A percentile compares a stretch with the other conserved stretches of the same genome.
These are phyloP conservation scores for Mechanitis mazaeus DNA, from an alignment of 2,888 invertebrate genomes.

Conservation along the genomic window DNA sequence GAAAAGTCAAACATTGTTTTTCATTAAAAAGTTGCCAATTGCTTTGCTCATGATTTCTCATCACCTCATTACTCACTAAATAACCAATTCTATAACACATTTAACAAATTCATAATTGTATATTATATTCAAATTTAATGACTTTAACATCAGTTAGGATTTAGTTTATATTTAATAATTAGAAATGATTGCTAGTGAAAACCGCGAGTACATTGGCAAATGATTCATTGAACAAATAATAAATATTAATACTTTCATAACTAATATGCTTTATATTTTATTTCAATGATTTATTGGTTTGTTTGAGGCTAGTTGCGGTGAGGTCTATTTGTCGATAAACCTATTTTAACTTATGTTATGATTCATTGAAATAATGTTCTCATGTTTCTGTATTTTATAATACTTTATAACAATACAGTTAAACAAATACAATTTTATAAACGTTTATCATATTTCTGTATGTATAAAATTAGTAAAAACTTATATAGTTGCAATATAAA, in stretches of 20 bases:
- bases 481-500: too few species aligned
- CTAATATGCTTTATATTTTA: slow-evolving; percentile 1
- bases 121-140: too few species aligned
- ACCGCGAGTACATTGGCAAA: background rate
- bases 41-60: too few species aligned
- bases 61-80: too few species aligned
- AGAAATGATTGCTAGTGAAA: background rate
- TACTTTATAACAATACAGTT: background rate
- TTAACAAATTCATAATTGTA: too few species aligned
- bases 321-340: background rate
- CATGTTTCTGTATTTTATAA: background rate
- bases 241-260: background rate
- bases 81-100: too few species aligned
- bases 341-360: slow-evolving; percentile 1
- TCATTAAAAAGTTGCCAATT: too few species aligned
- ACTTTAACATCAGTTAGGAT: too few species aligned
- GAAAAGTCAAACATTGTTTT: too few species aligned
- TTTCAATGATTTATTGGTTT: background rate
- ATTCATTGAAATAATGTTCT: slow-evolving; percentile 1
- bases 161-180: background rate
- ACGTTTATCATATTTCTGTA: too few species aligned
- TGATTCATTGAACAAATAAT: slow-evolving; percentile 3
- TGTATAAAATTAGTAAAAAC: too few species aligned
- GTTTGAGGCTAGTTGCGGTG: slow-evolving; percentile 2
- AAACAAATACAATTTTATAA: too few species aligned